Base-by-base conservation (phyloP, 2,888 invertebrate genomes). In the Calephelis perditalis region DNA sequence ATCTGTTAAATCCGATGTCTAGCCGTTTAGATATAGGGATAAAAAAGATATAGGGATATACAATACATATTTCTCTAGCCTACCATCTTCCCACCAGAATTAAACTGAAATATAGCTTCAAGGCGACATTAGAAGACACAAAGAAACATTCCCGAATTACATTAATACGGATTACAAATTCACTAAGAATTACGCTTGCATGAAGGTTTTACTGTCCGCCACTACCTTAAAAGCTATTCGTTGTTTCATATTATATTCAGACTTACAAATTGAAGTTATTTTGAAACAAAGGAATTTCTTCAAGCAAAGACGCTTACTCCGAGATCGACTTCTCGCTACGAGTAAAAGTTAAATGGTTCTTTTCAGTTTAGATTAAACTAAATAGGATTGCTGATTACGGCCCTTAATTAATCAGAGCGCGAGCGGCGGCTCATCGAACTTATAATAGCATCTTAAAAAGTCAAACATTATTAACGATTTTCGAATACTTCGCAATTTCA, bases 301-400 rank as follows among this genome's bases (percentile, higher is more conserved):
- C 62, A 54, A 60, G 59, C 63, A 64, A 67, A 68, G 66, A 62
- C 61, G 64, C 46, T 58, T 58, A 65, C 69, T 72, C 55, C 71
- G 76, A 15, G 15, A 15, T 1, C 15, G 15, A 15, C 15, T 15
- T 15, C 15, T 15, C 15, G 15, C 15, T 15, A n/a, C n/a, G n/a
- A n/a, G n/a, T 75, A 72, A 78, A 78, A 80, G 77, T 80, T 79
- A 78, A 81, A 82, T 79, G 75, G 73, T 70, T 74, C 76, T 79
- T 81, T 78, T 77, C 75, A 76, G 74, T 80, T 78, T 76, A 77
- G 78, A 82, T 82, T 84, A 76, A 81, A 81, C 78, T 77, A 77
- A 78, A 77, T 78, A 78, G 69, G 67, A 69, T 64, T 61, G 60
- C 67, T 72, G 76, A 81, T 79, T 76, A 73, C 67, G 66, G 67